Evolutionary conservation across 1,140 invertebrate species (phyloP).

Genomic region (Bombus pascuorum): DNA sequence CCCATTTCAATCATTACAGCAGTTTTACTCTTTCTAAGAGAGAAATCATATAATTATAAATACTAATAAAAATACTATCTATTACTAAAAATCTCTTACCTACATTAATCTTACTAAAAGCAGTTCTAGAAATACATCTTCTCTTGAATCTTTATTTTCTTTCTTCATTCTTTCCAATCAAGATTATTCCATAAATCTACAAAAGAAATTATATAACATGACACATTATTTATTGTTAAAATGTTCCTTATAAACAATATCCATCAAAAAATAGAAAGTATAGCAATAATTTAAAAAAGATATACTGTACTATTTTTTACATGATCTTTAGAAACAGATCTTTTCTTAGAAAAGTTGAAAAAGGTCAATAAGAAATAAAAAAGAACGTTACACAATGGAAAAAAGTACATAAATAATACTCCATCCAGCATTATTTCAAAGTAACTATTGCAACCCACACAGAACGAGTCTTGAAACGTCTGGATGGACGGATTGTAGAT

Average conservation of each 20-base stretch:
- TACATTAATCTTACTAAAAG: not conserved
- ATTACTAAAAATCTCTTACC: not conserved
- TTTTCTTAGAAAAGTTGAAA: not conserved
- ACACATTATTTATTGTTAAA: not conserved
- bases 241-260: not conserved
- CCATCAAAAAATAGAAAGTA: not conserved
- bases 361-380: not conserved
- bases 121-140: no score
- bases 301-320: not conserved
- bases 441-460: not conserved
- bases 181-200: not conserved
- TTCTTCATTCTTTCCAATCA: not conserved
- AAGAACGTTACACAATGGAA: not conserved
- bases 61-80: not conserved
- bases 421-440: not conserved
- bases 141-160: not conserved
- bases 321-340: not conserved
- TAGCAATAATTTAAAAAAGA: not conserved
- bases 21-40: no score
- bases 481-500: conserved; percentile 6
- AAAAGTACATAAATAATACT: not conserved
- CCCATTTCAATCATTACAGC: not conserved
- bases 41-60: no score
- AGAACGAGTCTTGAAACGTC: not conserved
- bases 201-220: not conserved